Base-by-base conservation (phyloP, 1,140 invertebrate species). In the Gonatopus flavifemur region DNA sequence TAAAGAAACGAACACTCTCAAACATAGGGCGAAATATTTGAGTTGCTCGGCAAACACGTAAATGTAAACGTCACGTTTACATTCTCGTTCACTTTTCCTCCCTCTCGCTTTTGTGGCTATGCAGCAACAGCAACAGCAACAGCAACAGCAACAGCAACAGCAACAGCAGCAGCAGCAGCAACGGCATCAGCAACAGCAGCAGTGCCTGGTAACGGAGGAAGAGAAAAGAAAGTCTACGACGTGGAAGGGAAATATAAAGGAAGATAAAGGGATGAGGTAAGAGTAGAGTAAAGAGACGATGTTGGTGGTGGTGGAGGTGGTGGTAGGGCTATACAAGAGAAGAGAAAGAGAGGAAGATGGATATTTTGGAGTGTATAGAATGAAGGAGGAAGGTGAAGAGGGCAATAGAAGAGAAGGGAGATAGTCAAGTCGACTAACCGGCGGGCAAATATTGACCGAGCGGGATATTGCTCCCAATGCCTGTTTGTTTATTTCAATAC, bases 391-490 rank as follows among this genome's bases (percentile, higher is more conserved):
- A 21, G 18, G 37, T 16, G 42, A 43, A 41, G n/a, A 42, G 32
- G 15, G 24, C 32, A 39, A 32, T 25, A 32, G 12, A 18, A 37
- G 31, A 28, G 19, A 49, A 39, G 46, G 47, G 43, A 63, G 54
- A 51, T 43, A 56, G 50, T 56, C 59, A 64, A 73, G 68, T 70
- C 69, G 67, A 69, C 74, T 76, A 78, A 78, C 73, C 73, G 66
- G 73, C 72, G 64, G 57, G 63, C 69, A 76, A 78, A 78, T 78
- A 76, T 78, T 78, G 72, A 75, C 73, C 67, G 62, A 75, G 73
- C 69, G 69, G 72, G 74, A 78, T 78, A 78, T 77, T 78, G 75
- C 75, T 76, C 72, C 72, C 70, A 66, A 76, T 75, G 70, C 67
- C 66, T 76, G 72, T 76, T 74, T 76, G 70, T 76, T 74, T 76